Evolutionary conservation across 2,888 invertebrate species (phyloP), one percentile per base, ranked within the genome.

Genomic region (Drosophila diplacantha): DNA sequence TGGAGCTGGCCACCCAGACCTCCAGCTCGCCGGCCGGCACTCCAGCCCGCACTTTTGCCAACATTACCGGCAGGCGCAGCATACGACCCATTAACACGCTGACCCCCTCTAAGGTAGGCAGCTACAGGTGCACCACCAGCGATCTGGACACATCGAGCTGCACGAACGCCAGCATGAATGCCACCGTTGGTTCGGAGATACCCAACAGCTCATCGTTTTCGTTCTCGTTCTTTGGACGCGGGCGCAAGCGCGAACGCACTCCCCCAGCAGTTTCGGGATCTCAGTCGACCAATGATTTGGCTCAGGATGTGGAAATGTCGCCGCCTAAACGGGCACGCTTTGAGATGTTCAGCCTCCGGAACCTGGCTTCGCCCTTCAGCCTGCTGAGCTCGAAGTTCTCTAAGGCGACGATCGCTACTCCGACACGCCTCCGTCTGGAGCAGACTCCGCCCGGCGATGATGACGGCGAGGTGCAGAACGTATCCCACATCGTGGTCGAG

Each of bases 121-220:
- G 71, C 54, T 87, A 88, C 66, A 75, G 87, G 26, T 83, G 83
- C 61, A 75, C 83, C 11, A 85, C 81, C 58, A 85, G 78, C 12
- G 88, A 88, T 18, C 65, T 87, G 52, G 87, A 88, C 69, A 83
- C 76, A 12, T 85, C 83, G 5, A 70, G 53, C 16, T 76, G 69
- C 55, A 86, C 87, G 2, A 83, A 86, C 50, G 82, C 85, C 32
- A 88, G 88, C 68, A 74, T 88, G 73, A 88, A 88, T 73, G 88
- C 86, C 2, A 88, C 88, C 5, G 87, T 87, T 14, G 88, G 88
- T 3, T 88, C 88, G 0, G 88, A 88, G 61, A 82, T 84, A 29
- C 86, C 87, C 34, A 87, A 85, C 57, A 85, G 76, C 37, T 86
- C 85, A 3, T 87, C 87, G 6, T 81, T 84, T 11, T 84, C 86